Percentiles rank a stretch among this genome's conserved stretches.
phyloP scores from a whole-genome alignment of 2,113 vertebrate genomes.

The Chauna torquata region DNA sequence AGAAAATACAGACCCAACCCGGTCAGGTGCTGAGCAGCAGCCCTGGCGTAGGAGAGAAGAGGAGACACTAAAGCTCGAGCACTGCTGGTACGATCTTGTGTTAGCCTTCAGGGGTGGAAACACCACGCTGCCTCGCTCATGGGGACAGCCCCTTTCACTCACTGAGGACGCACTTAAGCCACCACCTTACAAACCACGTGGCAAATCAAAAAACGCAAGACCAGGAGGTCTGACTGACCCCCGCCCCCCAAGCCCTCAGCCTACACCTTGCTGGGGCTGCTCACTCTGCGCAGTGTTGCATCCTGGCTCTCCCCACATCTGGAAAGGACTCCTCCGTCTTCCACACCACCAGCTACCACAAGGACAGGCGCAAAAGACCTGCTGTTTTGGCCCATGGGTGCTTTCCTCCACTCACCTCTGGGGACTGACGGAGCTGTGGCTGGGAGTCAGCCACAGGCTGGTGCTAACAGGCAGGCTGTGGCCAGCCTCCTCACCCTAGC shows the following conservation, averaged over 20 bases:
- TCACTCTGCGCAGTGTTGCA: not conserved
- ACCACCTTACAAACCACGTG: not conserved
- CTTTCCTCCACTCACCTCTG: not conserved
- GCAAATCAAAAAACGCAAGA: no score
- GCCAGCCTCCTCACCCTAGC: not conserved
- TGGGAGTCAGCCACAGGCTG: not conserved
- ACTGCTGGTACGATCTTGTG: not conserved
- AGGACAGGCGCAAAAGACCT: not conserved
- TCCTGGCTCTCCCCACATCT: not conserved
- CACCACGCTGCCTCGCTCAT: fast-evolving
- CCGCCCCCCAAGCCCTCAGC: fast-evolving
- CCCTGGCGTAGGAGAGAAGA: not conserved
- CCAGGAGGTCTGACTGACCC: fast-evolving
- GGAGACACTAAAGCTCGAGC: not conserved
- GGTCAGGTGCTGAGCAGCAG: not conserved
- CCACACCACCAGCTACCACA: not conserved
- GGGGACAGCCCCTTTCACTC: not conserved
- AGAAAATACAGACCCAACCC: not conserved
- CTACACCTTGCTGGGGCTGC: not conserved
- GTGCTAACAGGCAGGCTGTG: not conserved
- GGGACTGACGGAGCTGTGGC: not conserved
- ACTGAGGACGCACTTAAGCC: not conserved
- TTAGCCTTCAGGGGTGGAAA: not conserved
- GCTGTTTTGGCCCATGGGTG: not conserved
- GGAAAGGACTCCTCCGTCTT: not conserved